Percentiles rank a stretch among this genome's conserved stretches.
phyloP scores from a whole-genome alignment of 2,797 vertebrate species.

The Chromobotia macracanthus region DNA sequence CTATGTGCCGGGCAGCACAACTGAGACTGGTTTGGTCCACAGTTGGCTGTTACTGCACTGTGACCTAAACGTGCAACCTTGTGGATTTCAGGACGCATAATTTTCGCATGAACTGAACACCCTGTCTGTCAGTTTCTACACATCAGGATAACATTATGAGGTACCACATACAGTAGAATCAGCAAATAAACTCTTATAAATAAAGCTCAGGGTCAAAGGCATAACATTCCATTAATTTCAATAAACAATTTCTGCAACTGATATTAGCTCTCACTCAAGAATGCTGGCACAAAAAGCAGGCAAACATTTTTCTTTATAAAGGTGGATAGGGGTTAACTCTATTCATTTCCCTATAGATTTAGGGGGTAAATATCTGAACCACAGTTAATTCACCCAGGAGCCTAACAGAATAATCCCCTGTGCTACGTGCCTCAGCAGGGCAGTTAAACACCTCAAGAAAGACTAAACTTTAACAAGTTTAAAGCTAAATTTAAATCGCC shows the following conservation, averaged over 20 bases:
- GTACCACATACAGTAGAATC: not conserved
- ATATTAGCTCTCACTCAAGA: not conserved
- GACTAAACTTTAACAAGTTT: conserved; percentile 1
- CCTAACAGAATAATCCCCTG: not conserved
- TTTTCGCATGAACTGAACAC: not conserved
- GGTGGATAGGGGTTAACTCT: not conserved
- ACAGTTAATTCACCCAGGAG: not conserved
- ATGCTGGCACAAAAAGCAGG: not conserved
- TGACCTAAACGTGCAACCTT: not conserved
- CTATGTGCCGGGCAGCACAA: not conserved
- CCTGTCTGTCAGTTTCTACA: conserved; percentile 7
- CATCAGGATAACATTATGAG: conserved; percentile 8
- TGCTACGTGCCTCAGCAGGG: not conserved
- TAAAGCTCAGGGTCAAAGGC: not conserved
- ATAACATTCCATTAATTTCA: not conserved
- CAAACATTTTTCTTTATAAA: not conserved
- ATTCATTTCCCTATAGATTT: not conserved
- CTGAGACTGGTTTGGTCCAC: not conserved
- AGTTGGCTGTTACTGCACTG: not conserved
- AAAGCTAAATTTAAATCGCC: not conserved
- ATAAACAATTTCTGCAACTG: not conserved
- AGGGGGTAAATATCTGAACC: not conserved
- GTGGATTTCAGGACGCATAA: conserved; percentile 1
- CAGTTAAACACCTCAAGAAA: conserved; percentile 8
- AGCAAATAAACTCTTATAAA: not conserved